Evolutionary conservation across 2,113 vertebrate genomes (phyloP), one percentile per base, ranked within the genome.

Genomic region (Burhinus bistriatus): DNA sequence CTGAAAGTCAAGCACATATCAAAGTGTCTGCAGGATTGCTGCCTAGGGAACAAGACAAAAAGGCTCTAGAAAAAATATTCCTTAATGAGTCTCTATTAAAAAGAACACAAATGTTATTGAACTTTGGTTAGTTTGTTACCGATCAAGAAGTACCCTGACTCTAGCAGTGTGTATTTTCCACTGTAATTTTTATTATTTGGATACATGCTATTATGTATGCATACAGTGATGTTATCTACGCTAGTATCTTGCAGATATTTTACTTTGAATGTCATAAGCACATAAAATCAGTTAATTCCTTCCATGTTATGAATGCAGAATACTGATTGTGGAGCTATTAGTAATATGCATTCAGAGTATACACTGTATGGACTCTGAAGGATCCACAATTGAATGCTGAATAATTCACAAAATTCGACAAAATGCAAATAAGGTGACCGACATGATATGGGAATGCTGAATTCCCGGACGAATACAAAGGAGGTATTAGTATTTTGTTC

Each of bases 211-310:
- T 77, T 87, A 88, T 44, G 64, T 42, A 70, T 77, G 66, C 76
- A 73, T 40, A 47, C 19, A 70, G 54, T 38, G 83, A 62, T 72
- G 55, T 51, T 86, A 95, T 83, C 90, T 71, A 42, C 52, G 23
- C 47, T 92, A 89, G 82, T 86, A 86, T 81, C n/a, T 86, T 92
- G 72, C 87, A 92, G 91, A 71, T 86, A 95, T 82, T 87, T 96
- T 81, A 84, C 85, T 95, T 52, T 87, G 82, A 93, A 72, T 90
- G 65, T 73, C 87, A 91, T 55, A 89, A 96, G 89, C 93, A 93
- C 95, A 94, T 89, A 87, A 97, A 96, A 85, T 66, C 84, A 89
- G 80, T 83, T 97, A 97, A 95, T 96, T 97, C 77, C 83, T 94
- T 90, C 87, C 68, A 27, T 9, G 13, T 84, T 89, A 92, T 76